These are phyloP conservation scores for Cecropterus lyciades DNA, from an alignment of 1,140 invertebrate genomes.

Conservation along the genomic window DNA sequence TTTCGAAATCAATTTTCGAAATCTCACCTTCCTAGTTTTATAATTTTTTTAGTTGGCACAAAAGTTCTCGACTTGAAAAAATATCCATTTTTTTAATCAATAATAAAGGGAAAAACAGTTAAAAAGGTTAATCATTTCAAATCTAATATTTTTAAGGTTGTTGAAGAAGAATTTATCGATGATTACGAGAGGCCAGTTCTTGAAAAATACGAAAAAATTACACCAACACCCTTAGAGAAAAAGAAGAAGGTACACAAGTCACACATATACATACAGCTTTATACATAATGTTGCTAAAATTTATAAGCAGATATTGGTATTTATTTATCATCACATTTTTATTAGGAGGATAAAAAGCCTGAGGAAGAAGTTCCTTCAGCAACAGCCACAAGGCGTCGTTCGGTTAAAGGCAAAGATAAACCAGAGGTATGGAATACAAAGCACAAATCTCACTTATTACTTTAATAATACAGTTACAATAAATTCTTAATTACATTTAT, in stretches of 20 bases:
- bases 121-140: too few relatives aligned
- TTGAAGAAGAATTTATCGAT: constrained; percentile 81
- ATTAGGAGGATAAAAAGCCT: constrained; percentile 73
- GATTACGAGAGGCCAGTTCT: constrained; percentile 88
- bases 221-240: constrained; percentile 79
- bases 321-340: constrained; percentile 27
- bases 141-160: constrained; percentile 71
- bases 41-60: not conserved
- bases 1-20: not conserved
- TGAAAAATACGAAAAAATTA: constrained; percentile 87
- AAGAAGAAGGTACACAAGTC: constrained; percentile 78
- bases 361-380: constrained; percentile 68
- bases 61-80: too few relatives aligned
- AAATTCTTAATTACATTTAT: constrained; percentile 33
- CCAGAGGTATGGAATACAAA: constrained; percentile 63
- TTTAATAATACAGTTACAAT: constrained; percentile 14
- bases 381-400: constrained; percentile 65
- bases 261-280: constrained; percentile 1
- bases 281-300: not conserved
- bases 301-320: not conserved
- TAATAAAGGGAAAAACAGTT: too few relatives aligned
- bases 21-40: too few relatives aligned
- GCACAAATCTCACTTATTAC: not conserved
- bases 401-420: constrained; percentile 74
- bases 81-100: too few relatives aligned